A percentile compares a stretch with the other conserved stretches of the same genome.
phyloP scores from a whole-genome alignment of 2,797 vertebrate species.

The Acanthurus lineatus region DNA sequence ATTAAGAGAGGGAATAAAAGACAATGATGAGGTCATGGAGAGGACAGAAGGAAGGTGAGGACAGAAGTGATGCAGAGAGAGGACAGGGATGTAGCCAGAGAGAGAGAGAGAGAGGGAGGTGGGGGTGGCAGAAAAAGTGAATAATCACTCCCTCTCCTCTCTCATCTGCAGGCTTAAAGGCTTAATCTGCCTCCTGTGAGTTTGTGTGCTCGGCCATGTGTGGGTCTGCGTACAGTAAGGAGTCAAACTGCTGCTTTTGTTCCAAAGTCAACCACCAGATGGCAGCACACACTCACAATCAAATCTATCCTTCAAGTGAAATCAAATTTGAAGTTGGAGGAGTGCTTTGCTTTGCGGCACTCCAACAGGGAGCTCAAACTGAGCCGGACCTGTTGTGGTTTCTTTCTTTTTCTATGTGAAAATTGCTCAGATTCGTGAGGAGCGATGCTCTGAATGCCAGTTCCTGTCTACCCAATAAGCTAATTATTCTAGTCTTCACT shows the following conservation, averaged over 20 bases:
- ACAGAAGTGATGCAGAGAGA: background rate
- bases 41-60: background rate
- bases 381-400: background rate
- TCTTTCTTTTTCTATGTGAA: background rate
- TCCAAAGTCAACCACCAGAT: constrained; percentile 48
- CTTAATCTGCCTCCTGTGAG: constrained; percentile 68
- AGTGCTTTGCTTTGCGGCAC: constrained; percentile 32
- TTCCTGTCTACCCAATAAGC: constrained; percentile 29
- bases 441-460: background rate
- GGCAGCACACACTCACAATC: constrained; percentile 51
- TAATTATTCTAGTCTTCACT: constrained; percentile 37
- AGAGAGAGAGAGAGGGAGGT: constrained; percentile 21
- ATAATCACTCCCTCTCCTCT: constrained; percentile 64
- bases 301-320: background rate
- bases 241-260: constrained; percentile 6
- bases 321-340: background rate
- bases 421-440: constrained; percentile 9
- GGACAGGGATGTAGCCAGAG: constrained; percentile 15
- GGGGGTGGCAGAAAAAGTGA: constrained; percentile 49
- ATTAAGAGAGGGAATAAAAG: background rate
- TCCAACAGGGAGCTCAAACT: background rate
- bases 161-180: constrained; percentile 73
- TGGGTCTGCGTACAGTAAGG: constrained; percentile 23
- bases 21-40: background rate
- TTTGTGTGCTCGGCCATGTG: constrained; percentile 32